Evolutionary conservation across 2,888 invertebrate species (phyloP).

Genomic region (Drosophila seclusa): DNA sequence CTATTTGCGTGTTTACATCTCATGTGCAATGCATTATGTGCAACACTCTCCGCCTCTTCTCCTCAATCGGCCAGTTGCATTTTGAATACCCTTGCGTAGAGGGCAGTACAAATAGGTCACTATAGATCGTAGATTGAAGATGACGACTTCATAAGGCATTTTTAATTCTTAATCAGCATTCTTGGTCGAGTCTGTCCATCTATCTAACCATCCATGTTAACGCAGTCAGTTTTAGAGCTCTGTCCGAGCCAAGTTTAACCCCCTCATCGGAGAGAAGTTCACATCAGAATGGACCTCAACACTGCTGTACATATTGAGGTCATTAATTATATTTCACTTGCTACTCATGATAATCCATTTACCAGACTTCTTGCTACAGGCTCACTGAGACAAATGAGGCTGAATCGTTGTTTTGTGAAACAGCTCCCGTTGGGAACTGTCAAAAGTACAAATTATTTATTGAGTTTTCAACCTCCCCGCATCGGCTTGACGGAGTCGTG

Average conservation of each 20-base stretch:
- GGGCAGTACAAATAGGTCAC: background rate
- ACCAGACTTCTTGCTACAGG: background rate
- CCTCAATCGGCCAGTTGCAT: background rate
- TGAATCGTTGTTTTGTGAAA: background rate
- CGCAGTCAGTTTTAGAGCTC: background rate
- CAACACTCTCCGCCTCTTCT: background rate
- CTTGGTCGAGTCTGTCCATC: background rate
- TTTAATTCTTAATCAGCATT: background rate
- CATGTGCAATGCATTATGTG: constrained; percentile 34
- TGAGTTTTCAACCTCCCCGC: too few relatives aligned
- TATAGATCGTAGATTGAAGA: background rate
- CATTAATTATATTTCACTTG: background rate
- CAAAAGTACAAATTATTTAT: background rate
- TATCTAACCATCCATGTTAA: background rate
- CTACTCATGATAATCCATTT: background rate
- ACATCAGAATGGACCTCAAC: background rate
- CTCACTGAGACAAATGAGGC: background rate
- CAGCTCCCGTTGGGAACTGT: background rate
- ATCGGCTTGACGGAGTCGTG: too few relatives aligned
- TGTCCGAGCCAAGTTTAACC: background rate
- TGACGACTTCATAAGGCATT: background rate
- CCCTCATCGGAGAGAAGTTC: background rate
- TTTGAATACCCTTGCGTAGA: background rate
- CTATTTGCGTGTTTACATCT: constrained; percentile 54
- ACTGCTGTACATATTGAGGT: background rate